Percentiles rank a stretch among this genome's conserved stretches.
These are phyloP conservation scores for Gasterosteus nipponicus DNA, from an alignment of 2,113 vertebrate genomes.

Conservation along the genomic window DNA sequence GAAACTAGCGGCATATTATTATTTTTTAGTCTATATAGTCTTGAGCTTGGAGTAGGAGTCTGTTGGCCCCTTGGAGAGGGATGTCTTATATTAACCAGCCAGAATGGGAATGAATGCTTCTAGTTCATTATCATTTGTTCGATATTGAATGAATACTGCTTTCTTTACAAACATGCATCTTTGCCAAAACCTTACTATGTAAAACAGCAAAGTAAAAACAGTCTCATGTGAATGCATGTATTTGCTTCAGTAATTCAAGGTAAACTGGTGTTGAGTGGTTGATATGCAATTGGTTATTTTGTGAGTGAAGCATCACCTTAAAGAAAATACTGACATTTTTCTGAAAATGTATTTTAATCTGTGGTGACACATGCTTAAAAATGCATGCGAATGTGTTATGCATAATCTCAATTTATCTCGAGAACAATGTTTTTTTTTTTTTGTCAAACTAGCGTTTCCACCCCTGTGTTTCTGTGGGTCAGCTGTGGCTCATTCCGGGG, in stretches of 20 bases:
- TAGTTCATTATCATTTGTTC: background rate
- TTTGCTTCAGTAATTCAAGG: background rate
- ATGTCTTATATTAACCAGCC: background rate
- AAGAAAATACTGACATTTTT: background rate
- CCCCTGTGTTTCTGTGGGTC: too few relatives aligned
- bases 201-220: background rate
- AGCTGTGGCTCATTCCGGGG: too few relatives aligned
- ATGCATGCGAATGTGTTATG: background rate
- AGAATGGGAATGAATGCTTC: background rate
- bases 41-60: background rate
- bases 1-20: background rate
- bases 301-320: background rate
- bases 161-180: too few relatives aligned
- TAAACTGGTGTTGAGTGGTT: background rate
- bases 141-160: background rate
- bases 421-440: background rate
- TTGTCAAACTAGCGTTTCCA: too few relatives aligned
- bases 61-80: background rate
- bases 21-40: too few relatives aligned
- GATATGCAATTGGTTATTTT: background rate
- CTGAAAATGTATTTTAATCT: background rate
- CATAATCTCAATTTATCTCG: background rate
- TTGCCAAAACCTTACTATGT: background rate
- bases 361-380: background rate
- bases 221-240: background rate